Evolutionary conservation across 2,797 vertebrate species (phyloP), one percentile per base, ranked within the genome.

Genomic region (Chiloscyllium punctatum): DNA sequence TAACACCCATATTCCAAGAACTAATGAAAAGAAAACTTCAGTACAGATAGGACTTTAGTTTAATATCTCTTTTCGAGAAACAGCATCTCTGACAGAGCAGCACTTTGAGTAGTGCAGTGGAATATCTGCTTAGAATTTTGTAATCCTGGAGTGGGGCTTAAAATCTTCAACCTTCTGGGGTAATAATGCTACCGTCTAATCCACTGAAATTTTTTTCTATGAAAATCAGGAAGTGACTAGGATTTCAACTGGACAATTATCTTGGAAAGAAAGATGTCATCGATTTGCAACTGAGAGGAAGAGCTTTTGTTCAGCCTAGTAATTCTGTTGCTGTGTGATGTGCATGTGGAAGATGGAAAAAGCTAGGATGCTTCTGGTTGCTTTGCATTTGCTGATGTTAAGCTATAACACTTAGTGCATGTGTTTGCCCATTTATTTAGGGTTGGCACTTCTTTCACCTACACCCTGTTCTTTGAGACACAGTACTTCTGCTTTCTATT

Each of bases 391-490:
- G 82, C 62, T 69, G 21, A 9, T 21, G 57, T 91, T 68, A 91
- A 92, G 90, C 90, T 92, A 66, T 27, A 92, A 69, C 18, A 68
- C 9, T 37, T 68, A 25, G 90, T 92, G 37, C 66, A 92, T 92
- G 66, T 11, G 15, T 92, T 92, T 92, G 90, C 90, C 66, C 90
- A 11, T 92, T 37, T 92, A n/a, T 69, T 92, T 92, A 48, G n/a
- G 23, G 21, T 69, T 68, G 69, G 30, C 33, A 66, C 68, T 42
- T 69, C 42, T 68, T 18, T 92, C n/a, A 92, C n/a, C 66, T 69
- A 68, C n/a, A 69, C 90, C 90, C 90, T 92, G 90, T 92, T 69
- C 66, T 66, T 92, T 66, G 68, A 37, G 62, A 37, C 66, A 69
- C n/a, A 69, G 82, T 27, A 69, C 13, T 68, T 57, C 15, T 18